Evolutionary conservation across 2,888 invertebrate genomes (phyloP), one percentile per base, ranked within the genome.

Genomic region (Trisateles emortualis): DNA sequence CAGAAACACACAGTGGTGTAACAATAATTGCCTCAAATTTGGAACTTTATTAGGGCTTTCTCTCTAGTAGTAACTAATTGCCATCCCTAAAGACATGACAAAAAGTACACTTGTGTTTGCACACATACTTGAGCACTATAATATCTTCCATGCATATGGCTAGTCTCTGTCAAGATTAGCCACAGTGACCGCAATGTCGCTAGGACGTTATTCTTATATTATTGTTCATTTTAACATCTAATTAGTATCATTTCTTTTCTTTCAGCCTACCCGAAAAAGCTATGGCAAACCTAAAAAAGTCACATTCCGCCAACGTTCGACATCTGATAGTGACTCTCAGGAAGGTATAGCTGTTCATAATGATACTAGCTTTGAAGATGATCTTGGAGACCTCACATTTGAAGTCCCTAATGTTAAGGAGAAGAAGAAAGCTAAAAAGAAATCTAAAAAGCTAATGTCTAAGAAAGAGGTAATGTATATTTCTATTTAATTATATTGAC

Each of bases 211-310:
- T n/a, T n/a, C n/a, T n/a, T n/a, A n/a, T n/a, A n/a, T n/a, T n/a
- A n/a, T n/a, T n/a, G n/a, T n/a, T n/a, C n/a, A n/a, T n/a, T n/a
- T n/a, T n/a, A n/a, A n/a, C n/a, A n/a, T n/a, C n/a, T n/a, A n/a
- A n/a, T n/a, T n/a, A n/a, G n/a, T n/a, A n/a, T n/a, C n/a, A 14
- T 19, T 19, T 19, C 8, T n/a, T 24, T 14, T 22, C 54, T 86
- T 79, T 8, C 84, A 92, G 92, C 84, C 83, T 19, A 68, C 71
- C 2, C 80, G 90, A 29, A 92, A 90, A 64, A 92, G 92, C 59
- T 92, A 92, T 52, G 83, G 86, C 0, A 92, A 91, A 72, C 59
- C 82, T 0, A 91, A 90, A 61, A 92, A 87, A 54, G 89, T 91
- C 2, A 71, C 85, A 51, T 90, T 90, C 76, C 70, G 61, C 0